Evolutionary conservation across 2,888 invertebrate species (phyloP), one percentile per base, ranked within the genome.

Genomic region (Carterocephalus palaemon): DNA sequence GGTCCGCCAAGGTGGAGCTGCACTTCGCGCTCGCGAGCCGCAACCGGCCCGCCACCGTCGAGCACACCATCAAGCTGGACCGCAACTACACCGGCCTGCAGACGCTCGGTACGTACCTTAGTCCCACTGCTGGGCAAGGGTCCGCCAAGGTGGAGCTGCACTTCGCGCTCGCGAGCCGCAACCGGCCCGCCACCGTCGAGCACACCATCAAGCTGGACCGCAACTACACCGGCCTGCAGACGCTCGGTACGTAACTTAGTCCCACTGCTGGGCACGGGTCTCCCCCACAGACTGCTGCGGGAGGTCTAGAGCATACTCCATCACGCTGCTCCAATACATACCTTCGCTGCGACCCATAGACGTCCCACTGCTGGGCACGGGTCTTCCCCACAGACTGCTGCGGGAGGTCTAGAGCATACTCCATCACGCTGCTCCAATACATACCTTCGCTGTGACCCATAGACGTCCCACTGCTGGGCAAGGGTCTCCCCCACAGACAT

Each of bases 201-300:
- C 97, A 97, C 74, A 89, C 91, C 58, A 87, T 95, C 56, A 92
- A 94, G 64, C 80, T 97, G 51, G 96, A 97, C 73, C 88, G 92
- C 52, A 92, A 93, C 16, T 92, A 92, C 63, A 93, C 94, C 1
- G 96, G 96, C 1, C 71, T 95, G 47, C 95, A 96, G 81, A 95
- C 94, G 0, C 79, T 95, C 57, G 94, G 92, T 91, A 60, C 68
- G 63, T 20, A 4, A 1, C 4, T 38, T 24, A n/a, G n/a, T n/a
- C n/a, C n/a, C 90, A 95, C 47, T 97, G 97, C 9, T 97, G 97
- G 97, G 97, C 97, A n/a, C 6, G 96, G 97, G 83, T 97, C 95
- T 0, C 88, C 96, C 3, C 4, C 74, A 91, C 8, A 95, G 96
- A 71, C 92, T 94, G 49, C 93, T 95, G 0, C 90, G 94, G 16